Evolutionary conservation across 2,113 vertebrate species (phyloP), one percentile per base, ranked within the genome.

Genomic region (Carassius auratus): DNA sequence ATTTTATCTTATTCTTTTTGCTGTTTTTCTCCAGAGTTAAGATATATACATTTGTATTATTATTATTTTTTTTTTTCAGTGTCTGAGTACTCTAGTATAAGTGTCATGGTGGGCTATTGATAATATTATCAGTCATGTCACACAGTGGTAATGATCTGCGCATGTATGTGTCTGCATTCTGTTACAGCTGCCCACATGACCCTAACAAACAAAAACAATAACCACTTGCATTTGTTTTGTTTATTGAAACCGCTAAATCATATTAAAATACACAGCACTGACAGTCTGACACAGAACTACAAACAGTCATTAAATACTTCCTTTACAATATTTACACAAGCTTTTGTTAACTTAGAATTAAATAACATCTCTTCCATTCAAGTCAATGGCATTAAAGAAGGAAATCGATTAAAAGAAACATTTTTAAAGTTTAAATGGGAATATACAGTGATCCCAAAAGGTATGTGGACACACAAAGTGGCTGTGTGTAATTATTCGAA

Each of bases 291-390:
- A 30, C 7, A 79, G 42, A 75, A 75, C 68, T 50, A 62, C 19
- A n/a, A n/a, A n/a, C n/a, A 80, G 45, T 68, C 64, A 79, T 15
- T 10, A 50, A 2, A 30, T 12, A 83, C n/a, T 69, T 76, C 55
- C 79, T 30, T 2, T 30, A 55, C 76, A 71, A 88, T 86, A 91
- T 90, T 87, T 88, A 93, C 87, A 93, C 71, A 21, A 8, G 2
- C 80, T 64, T 77, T 87, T 68, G 84, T 87, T 89, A 19, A 90
- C 83, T 89, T 86, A 87, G 87, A 85, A 84, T 89, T 91, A 91
- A 90, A 93, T 91, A 93, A 87, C 76, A 90, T 55, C 59, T 74
- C 81, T 73, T 90, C 45, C 21, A 89, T 92, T 93, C 88, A 93
- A 90, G 89, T 92, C 84, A 87, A 26, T 23, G 77, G 12, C 59